Evolutionary conservation across 2,113 vertebrate species (phyloP).

Genomic region (Bubo blakistoni): DNA sequence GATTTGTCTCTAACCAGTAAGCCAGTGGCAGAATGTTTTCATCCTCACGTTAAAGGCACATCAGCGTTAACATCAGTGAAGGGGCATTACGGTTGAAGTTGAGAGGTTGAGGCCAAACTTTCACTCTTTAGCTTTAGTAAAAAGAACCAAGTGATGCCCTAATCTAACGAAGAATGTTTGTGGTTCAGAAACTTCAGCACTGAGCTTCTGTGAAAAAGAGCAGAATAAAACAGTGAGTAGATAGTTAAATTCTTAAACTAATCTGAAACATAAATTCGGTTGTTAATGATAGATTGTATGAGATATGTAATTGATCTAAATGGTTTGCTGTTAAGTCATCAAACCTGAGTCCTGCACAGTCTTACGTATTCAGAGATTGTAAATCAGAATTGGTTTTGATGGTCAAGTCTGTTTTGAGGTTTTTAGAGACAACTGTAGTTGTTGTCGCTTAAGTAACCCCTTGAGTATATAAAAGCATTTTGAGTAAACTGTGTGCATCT

Average conservation of each 20-base stretch:
- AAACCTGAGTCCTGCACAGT: neutral
- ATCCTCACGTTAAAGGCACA: neutral
- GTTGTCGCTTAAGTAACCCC: neutral
- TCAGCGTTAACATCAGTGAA: neutral
- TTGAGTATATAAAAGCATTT: neutral
- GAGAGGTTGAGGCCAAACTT: neutral
- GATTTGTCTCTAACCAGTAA: neutral
- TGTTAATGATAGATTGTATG: neutral
- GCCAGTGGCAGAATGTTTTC: neutral
- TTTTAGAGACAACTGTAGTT: neutral
- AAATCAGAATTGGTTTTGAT: neutral
- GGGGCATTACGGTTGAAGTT: neutral
- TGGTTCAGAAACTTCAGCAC: neutral
- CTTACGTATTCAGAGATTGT: neutral
- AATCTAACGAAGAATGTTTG: neutral
- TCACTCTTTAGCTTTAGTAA: neutral
- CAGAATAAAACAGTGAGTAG: neutral
- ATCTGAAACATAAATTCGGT: neutral
- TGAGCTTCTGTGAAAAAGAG: neutral
- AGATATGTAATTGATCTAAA: neutral
- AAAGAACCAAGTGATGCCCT: neutral
- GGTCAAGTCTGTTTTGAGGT: neutral
- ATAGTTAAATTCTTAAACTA: neutral
- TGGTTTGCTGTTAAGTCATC: neutral
- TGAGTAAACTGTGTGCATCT: neutral